These are phyloP conservation scores for Caenorhabditis doughertyi DNA, from an alignment of 2,888 invertebrate genomes.

Conservation along the genomic window DNA sequence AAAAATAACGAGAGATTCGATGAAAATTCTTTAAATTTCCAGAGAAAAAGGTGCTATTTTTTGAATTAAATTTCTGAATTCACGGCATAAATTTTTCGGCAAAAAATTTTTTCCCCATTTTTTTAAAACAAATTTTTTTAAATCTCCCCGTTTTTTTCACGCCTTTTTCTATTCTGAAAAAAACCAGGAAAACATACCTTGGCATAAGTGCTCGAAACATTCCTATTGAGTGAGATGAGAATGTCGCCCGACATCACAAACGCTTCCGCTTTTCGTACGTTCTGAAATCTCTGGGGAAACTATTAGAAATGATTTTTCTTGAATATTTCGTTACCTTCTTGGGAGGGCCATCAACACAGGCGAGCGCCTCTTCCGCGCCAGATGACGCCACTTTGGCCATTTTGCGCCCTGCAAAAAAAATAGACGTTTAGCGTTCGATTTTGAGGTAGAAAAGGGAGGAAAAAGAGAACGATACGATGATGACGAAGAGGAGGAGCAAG, in stretches of 20 bases:
- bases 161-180: too few species aligned
- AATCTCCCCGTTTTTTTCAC: too few species aligned
- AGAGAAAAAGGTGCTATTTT: too few species aligned
- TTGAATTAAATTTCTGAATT: too few species aligned
- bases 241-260: conserved; percentile 82
- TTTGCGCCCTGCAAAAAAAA: too few species aligned
- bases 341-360: conserved; percentile 40
- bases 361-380: conserved; percentile 62
- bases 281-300: conserved; percentile 35
- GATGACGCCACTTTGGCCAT: conserved; percentile 65
- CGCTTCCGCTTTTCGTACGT: conserved; percentile 74
- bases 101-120: too few species aligned
- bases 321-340: conserved; percentile 19
- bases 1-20: too few species aligned
- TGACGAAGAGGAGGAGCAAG: neutral
- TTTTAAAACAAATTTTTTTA: too few species aligned
- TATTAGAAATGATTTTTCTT: neutral
- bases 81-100: too few species aligned
- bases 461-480: conserved; percentile 3
- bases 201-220: conserved; percentile 81
- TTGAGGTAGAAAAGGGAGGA: neutral
- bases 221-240: conserved; percentile 73
- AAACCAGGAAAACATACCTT: conserved; percentile 64
- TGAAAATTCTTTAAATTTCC: too few species aligned
- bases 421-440: too few species aligned